Percentiles rank a stretch among this genome's conserved stretches.
Conservation (phyloP, 2,113 vertebrate species). For the Perca fluviatilis region DNA sequence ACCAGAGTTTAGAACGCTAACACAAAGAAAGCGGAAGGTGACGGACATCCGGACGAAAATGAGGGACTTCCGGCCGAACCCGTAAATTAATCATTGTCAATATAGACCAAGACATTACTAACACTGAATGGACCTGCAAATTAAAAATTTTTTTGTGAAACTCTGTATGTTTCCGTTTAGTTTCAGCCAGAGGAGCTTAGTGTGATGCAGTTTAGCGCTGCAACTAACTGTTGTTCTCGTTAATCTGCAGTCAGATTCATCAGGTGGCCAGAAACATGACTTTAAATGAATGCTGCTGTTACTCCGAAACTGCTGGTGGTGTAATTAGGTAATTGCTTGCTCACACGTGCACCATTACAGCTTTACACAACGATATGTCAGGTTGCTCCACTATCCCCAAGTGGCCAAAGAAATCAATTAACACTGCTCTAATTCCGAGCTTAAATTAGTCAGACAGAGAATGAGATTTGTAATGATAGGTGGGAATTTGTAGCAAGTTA, state of each 20-base stretch:
- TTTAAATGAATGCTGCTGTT: neutral
- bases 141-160: neutral
- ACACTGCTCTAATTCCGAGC: neutral
- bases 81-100: no score
- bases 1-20: no score
- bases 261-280: neutral
- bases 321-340: neutral
- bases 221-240: no score
- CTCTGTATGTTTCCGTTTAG: neutral
- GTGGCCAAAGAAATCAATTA: neutral
- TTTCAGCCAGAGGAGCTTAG: neutral
- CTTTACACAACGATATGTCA: neutral
- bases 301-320: neutral
- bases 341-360: neutral
- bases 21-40: no score
- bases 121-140: neutral
- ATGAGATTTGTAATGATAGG: neutral
- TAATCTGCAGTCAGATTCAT: neutral
- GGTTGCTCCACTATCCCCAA: neutral
- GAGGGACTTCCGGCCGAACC: no score
- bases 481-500: no score
- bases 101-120: neutral
- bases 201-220: neutral
- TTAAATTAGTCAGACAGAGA: neutral
- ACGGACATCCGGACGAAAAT: no score